phyloP scores from a whole-genome alignment of 37 sponge, comb jelly and placozoan species.

The Aphrocallistes beatrix region DNA sequence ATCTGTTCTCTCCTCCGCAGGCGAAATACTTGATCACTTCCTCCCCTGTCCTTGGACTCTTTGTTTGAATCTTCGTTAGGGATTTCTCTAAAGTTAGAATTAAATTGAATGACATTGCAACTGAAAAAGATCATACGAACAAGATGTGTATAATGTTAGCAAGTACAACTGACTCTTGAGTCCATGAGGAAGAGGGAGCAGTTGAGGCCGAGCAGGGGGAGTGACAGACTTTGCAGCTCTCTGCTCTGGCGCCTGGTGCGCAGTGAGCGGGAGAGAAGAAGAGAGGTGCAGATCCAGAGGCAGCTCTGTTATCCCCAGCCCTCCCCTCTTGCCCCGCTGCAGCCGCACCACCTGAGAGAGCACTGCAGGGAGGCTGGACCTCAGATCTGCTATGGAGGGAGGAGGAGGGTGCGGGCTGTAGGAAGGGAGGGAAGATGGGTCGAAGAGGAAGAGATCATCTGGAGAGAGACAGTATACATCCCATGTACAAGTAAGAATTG shows the following conservation, averaged over 20 bases:
- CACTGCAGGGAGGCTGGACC: background rate
- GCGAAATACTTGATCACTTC: background rate
- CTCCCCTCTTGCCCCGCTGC: background rate
- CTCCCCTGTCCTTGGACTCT: background rate
- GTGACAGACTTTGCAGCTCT: background rate
- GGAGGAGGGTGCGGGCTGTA: background rate
- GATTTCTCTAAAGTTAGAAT: background rate
- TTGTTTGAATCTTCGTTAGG: background rate
- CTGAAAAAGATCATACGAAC: too few species aligned
- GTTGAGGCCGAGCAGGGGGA: background rate
- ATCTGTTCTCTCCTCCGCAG: background rate
- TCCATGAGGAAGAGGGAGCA: background rate
- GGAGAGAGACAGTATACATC: too few species aligned
- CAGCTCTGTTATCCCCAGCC: background rate
- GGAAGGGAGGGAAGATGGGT: background rate
- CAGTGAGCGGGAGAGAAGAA: background rate
- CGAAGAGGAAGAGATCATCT: background rate
- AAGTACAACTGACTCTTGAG: conserved; percentile 12
- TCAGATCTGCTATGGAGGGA: background rate
- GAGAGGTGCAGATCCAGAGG: background rate
- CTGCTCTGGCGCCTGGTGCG: background rate
- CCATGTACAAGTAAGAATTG: too few species aligned
- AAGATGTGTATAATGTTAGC: too few species aligned
- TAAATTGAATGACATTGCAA: too few species aligned
- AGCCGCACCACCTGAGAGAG: background rate